Base-by-base conservation (phyloP, 2,888 invertebrate species). In the Mesorhabditis sp. region DNA sequence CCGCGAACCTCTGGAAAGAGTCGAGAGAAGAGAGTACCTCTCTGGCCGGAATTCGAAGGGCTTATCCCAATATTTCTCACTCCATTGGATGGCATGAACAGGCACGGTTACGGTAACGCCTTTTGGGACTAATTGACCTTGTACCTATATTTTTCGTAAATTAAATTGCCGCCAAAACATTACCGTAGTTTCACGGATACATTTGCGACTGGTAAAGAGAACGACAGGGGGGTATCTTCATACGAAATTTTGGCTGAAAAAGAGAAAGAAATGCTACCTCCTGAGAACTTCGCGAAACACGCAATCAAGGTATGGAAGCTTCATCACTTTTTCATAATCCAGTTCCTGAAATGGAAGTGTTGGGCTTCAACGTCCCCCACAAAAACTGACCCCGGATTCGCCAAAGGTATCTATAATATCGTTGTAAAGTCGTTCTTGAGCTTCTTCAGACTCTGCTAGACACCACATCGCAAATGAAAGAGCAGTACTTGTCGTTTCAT, bases 311-410 rank as follows among this genome's bases (percentile, higher is more conserved):
- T 63, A 63, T n/a, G 63, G 63, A n/a, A 28, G 7, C 28, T 28
- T 63, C 63, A 63, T 63, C 63, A 63, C 63, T 63, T 63, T 63
- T 41, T 63, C 63, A 63, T 63, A 63, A 41, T 63, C 63, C 2
- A 63, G 58, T 50, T 50, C 58, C 58, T 50, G n/a, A 50, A 50
- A 13, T 50, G 10, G 58, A 50, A 50, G n/a, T 50, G 58, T 13
- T 50, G n/a, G 2, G 58, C n/a, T 50, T 50, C 58, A 50, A 50
- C 1, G 7, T 10, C n/a, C n/a, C 58, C 28, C 28, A 28, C 28
- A 28, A 28, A 28, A 28, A 50, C 7, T 63, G 13, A 41, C 41
- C 63, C 7, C 63, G 10, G 7, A 7, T 15, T n/a, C 15, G n/a
- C 15, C 63, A 63, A 63, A 63, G 7, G 63, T 41, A 7, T n/a